Evolutionary conservation across 2,888 invertebrate species (phyloP).

Genomic region (Ophioninae sp.): DNA sequence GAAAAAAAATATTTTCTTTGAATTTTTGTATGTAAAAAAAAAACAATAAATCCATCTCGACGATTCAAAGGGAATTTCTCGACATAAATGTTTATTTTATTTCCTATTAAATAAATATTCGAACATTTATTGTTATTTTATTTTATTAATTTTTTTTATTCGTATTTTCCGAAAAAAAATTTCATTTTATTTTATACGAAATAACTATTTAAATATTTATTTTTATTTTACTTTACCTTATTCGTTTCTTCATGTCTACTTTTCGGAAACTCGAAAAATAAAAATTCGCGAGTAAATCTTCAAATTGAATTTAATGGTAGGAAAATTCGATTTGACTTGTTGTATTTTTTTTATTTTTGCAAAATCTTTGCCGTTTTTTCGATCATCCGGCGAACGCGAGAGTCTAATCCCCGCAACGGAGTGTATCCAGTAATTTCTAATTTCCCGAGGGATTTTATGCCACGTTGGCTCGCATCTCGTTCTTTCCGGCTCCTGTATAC

Average conservation of each 20-base stretch:
- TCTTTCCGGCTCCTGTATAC: slow-evolving; percentile 13
- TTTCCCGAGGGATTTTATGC: slow-evolving; percentile 54
- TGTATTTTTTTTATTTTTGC: not conserved
- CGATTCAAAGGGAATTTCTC: too few species aligned
- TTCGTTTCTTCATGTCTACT: too few species aligned
- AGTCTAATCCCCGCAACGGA: slow-evolving; percentile 2
- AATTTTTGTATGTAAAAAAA: too few species aligned
- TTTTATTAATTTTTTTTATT: not conserved
- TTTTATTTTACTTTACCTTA: too few species aligned
- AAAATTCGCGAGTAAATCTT: not conserved
- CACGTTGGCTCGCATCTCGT: slow-evolving; percentile 35
- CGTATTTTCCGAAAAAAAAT: not conserved
- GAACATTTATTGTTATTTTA: too few species aligned
- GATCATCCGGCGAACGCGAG: slow-evolving; percentile 1
- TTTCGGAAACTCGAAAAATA: not conserved
- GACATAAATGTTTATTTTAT: too few species aligned
- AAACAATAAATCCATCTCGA: too few species aligned
- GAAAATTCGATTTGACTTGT: not conserved
- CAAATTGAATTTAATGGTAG: not conserved
- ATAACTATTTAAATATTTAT: not conserved
- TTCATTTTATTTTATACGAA: not conserved
- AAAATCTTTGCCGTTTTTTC: slow-evolving; percentile 17
- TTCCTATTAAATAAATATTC: too few species aligned
- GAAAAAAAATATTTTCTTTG: too few species aligned
- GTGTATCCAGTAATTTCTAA: slow-evolving; percentile 55